phyloP scores from a whole-genome alignment of 2,888 invertebrate genomes.

The Lordiphosa fenestrarum region DNA sequence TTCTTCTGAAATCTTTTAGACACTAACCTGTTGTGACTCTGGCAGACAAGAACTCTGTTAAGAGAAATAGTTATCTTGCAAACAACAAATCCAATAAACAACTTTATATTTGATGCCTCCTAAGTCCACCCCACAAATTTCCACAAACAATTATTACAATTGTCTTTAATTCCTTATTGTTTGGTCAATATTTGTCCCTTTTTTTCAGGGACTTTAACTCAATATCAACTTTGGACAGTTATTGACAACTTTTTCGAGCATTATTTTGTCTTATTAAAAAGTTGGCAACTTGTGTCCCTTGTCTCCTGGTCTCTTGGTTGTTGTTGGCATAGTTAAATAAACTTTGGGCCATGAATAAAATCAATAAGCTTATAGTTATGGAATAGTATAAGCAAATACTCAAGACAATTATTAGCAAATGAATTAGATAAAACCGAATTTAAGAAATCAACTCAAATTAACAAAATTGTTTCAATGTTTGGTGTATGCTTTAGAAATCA shows the following conservation, averaged over 20 bases:
- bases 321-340: not conserved
- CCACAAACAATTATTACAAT: too few relatives aligned
- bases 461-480: slow-evolving; percentile 17
- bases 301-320: not conserved
- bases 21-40: too few relatives aligned
- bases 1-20: too few relatives aligned
- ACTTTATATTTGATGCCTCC: too few relatives aligned
- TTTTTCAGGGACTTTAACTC: slow-evolving; percentile 7
- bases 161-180: too few relatives aligned
- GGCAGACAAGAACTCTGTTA: too few relatives aligned
- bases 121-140: too few relatives aligned
- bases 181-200: not conserved
- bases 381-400: slow-evolving; percentile 17
- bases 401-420: slow-evolving; percentile 17
- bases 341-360: too few relatives aligned
- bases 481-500: slow-evolving; percentile 13
- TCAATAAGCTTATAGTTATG: not conserved
- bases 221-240: slow-evolving; percentile 16
- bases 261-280: slow-evolving; percentile 21
- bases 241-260: slow-evolving; percentile 14
- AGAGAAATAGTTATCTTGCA: too few relatives aligned
- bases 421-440: slow-evolving; percentile 10
- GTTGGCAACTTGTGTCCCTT: slow-evolving; percentile 12
- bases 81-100: too few relatives aligned
- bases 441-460: slow-evolving; percentile 11